These are phyloP conservation scores for Oryzias sinensis DNA, from an alignment of 2,797 vertebrate species.

Conservation along the genomic window DNA sequence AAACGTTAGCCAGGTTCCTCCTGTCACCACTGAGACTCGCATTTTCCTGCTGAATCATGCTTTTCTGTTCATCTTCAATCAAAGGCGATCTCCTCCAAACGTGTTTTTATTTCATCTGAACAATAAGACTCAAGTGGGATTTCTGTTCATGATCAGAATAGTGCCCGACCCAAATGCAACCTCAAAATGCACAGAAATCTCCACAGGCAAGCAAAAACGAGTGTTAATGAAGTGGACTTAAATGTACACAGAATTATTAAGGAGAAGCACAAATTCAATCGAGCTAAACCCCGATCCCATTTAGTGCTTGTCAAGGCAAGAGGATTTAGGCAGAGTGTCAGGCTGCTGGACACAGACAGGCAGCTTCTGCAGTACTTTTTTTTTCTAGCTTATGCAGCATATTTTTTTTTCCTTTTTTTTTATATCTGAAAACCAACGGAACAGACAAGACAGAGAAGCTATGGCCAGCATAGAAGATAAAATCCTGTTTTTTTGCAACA, in stretches of 20 bases:
- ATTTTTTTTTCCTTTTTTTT: conserved; percentile 47
- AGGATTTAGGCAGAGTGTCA: conserved; percentile 45
- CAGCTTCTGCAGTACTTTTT: conserved; percentile 33
- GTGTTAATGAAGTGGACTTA: conserved; percentile 37
- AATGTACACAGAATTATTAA: conserved; percentile 68
- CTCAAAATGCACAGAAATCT: conserved; percentile 9
- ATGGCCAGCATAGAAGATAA: no score
- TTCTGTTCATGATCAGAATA: conserved; percentile 1
- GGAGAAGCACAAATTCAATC: conserved; percentile 48
- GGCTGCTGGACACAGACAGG: conserved; percentile 5
- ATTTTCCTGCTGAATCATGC: no score
- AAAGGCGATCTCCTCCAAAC: no score
- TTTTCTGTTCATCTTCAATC: neutral
- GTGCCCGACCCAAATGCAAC: conserved; percentile 20
- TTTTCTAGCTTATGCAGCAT: conserved; percentile 48
- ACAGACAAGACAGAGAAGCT: no score
- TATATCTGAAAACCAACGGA: conserved; percentile 36
- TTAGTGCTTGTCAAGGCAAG: conserved; percentile 50
- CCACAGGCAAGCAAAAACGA: conserved; percentile 5
- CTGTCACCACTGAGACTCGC: no score
- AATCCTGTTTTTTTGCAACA: no score
- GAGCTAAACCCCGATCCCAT: conserved; percentile 50
- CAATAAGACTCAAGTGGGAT: no score
- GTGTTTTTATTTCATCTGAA: no score
- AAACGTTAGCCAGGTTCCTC: no score